Conservation (phyloP, 2,113 vertebrate genomes). For the Onychostruthus taczanowskii region DNA sequence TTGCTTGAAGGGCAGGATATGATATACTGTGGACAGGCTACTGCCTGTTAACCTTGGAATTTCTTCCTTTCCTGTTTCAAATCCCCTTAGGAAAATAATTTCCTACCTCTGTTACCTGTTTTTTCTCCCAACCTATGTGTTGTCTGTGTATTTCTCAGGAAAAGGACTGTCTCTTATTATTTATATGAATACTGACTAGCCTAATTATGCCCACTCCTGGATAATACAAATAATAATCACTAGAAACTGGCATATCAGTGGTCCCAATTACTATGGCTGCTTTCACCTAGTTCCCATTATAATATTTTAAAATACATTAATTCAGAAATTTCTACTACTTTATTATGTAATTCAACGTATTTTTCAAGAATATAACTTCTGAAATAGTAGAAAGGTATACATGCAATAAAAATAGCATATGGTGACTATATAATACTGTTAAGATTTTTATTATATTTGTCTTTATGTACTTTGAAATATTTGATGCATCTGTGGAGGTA, state of each 20-base stretch:
- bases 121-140: neutral
- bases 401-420: neutral
- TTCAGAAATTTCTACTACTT: neutral
- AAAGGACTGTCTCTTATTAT: neutral
- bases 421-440: neutral
- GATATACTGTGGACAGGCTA: neutral
- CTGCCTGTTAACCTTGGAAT: neutral
- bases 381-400: neutral
- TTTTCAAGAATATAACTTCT: neutral
- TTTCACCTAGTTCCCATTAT: neutral
- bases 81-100: neutral
- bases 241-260: neutral
- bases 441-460: neutral
- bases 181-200: neutral
- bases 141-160: neutral
- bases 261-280: neutral
- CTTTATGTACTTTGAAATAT: neutral
- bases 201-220: neutral
- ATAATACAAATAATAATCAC: neutral
- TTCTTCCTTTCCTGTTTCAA: neutral
- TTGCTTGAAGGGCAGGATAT: neutral
- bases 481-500: neutral
- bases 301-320: neutral
- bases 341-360: neutral
- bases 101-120: neutral